These are phyloP conservation scores for Myanophis thanlyinensis DNA, from an alignment of 2,113 vertebrate genomes.

Conservation along the genomic window DNA sequence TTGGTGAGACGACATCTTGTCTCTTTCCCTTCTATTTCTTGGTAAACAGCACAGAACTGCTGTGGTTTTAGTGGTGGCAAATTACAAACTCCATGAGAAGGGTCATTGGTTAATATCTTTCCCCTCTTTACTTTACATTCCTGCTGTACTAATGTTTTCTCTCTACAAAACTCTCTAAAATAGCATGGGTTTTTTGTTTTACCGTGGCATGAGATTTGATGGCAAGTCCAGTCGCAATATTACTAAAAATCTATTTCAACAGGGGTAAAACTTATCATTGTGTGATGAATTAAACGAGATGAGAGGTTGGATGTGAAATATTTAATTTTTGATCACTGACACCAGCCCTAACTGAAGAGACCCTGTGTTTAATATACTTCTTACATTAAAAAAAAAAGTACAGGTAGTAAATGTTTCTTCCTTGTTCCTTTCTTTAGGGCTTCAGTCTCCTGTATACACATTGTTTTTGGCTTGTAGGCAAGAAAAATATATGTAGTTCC, in stretches of 20 bases:
- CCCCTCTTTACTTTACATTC: neutral
- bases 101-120: neutral
- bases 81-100: neutral
- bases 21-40: neutral
- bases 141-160: neutral
- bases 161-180: neutral
- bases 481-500: neutral
- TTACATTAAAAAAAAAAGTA: neutral
- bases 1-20: neutral
- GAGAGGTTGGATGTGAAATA: neutral
- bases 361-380: neutral
- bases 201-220: neutral
- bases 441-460: neutral
- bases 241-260: neutral
- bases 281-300: too few relatives aligned
- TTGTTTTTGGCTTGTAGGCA: neutral
- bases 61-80: neutral
- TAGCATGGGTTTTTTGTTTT: neutral
- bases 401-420: neutral
- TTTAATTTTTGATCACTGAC: conserved; percentile 10
- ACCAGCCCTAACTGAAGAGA: neutral
- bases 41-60: neutral
- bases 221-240: neutral
- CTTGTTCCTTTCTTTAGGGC: neutral
- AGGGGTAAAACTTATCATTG: neutral